Conservation (phyloP, 37 sponge, comb jelly and placozoan species). For the Amphimedon queenslandica region DNA sequence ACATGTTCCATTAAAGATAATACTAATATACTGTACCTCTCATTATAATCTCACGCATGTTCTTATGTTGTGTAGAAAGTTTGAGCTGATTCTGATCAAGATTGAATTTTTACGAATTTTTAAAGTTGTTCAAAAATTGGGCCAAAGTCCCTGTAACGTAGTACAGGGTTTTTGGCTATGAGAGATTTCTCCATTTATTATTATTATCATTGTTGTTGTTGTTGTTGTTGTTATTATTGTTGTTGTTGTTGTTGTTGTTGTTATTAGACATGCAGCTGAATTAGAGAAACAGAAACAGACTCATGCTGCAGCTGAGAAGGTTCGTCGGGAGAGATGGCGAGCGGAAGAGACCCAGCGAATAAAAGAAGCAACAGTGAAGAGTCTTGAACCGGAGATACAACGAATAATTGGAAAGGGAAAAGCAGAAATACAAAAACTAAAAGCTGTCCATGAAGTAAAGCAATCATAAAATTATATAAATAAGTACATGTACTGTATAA, state of each 20-base stretch:
- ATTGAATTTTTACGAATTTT: too few species aligned
- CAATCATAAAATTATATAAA: background rate
- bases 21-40: too few species aligned
- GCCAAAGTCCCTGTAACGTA: too few species aligned
- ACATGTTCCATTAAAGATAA: too few species aligned
- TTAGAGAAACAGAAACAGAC: slow-evolving; percentile 73
- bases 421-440: slow-evolving; percentile 81
- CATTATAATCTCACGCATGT: too few species aligned
- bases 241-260: background rate
- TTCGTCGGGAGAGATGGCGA: slow-evolving; percentile 82
- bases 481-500: background rate
- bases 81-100: too few species aligned
- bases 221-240: too few species aligned
- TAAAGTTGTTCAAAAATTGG: too few species aligned
- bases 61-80: too few species aligned
- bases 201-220: too few species aligned
- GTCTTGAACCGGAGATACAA: slow-evolving; percentile 97
- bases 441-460: slow-evolving; percentile 69
- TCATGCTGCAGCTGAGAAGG: slow-evolving; percentile 73
- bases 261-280: slow-evolving; percentile 53
- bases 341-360: slow-evolving; percentile 77
- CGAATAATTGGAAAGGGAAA: slow-evolving; percentile 88
- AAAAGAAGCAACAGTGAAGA: slow-evolving; percentile 91
- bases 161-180: too few species aligned
- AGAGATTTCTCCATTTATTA: too few species aligned